Conservation (phyloP, 2,797 vertebrate species). For the Neomorphus geoffroyi region DNA sequence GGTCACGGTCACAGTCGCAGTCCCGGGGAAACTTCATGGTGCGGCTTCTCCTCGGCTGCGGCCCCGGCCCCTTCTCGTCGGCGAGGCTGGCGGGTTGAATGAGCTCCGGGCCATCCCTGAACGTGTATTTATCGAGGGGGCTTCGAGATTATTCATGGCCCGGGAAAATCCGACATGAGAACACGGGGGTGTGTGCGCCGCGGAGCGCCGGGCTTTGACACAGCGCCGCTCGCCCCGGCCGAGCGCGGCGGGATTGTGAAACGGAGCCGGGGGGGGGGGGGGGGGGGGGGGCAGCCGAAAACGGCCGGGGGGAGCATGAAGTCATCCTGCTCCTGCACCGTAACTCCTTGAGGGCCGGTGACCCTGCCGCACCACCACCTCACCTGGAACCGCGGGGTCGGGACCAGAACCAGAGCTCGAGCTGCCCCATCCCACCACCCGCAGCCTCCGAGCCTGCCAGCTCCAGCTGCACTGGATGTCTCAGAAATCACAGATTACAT, state of each 20-base stretch:
- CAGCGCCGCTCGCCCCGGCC: not conserved
- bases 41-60: not conserved
- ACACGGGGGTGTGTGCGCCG: conserved; percentile 14
- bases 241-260: conserved; percentile 14
- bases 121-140: conserved; percentile 77
- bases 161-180: conserved; percentile 78
- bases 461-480: not conserved
- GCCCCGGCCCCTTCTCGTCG: not conserved
- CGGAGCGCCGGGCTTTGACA: not conserved
- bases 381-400: not conserved
- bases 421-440: not conserved
- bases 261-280: not conserved
- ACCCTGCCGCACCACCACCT: not conserved
- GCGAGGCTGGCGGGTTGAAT: conserved; percentile 60
- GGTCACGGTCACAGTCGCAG: not conserved
- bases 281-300: not conserved
- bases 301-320: not conserved
- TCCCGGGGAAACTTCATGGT: not conserved
- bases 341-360: not conserved
- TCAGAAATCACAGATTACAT: rapidly evolving
- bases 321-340: not conserved
- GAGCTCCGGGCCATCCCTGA: conserved; percentile 72
- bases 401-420: not conserved
- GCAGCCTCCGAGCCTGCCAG: not conserved
- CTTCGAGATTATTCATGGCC: conserved; percentile 70